Evolutionary conservation across 1,140 invertebrate genomes (phyloP), one percentile per base, ranked within the genome.

Genomic region (Archegozetes longisetosus): DNA sequence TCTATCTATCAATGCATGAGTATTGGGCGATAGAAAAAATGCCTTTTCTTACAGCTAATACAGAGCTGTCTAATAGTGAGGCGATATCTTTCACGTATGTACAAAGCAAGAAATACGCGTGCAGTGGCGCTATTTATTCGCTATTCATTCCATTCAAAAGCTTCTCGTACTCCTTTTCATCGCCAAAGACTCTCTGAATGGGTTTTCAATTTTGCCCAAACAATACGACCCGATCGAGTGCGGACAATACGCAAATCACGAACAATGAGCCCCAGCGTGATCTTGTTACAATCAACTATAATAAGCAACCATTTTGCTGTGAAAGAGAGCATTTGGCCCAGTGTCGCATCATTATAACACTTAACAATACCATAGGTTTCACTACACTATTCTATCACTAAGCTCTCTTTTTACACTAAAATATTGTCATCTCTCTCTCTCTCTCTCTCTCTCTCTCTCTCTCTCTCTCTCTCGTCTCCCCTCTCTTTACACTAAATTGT

Each of bases 371-470:
- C 50, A 51, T 9, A 9, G 6, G 32, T 40, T 40, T 40, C 32
- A 51, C 6, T 51, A 51, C 24, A 9, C 24, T n/a, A 9, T 26
- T 20, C 6, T 51, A 4, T 6, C n/a, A 4, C 20, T 9, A 4
- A 25, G 20, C 50, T n/a, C n/a, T 13, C n/a, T 47, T 47, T 47
- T 47, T 47, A 13, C n/a, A 47, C n/a, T 47, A 13, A 47, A 47
- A 13, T 47, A 13, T 47, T 47, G 13, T 47, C 46, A 47, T 47
- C 46, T 47, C 46, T 47, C 46, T 47, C 46, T 13, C 46, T 20
- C 50, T 51, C 50, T n/a, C 20, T 51, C 50, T 51, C 50, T 51
- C 50, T 12, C 50, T 26, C 50, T 51, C 50, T 51, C 50, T 51
- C 50, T 51, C 50, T 51, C 50, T 51, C 50, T 51, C 50, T 51